A percentile compares a stretch with the other conserved stretches of the same genome.
These are phyloP conservation scores for Thelaira solivaga DNA, from an alignment of 2,888 invertebrate genomes.

Conservation along the genomic window DNA sequence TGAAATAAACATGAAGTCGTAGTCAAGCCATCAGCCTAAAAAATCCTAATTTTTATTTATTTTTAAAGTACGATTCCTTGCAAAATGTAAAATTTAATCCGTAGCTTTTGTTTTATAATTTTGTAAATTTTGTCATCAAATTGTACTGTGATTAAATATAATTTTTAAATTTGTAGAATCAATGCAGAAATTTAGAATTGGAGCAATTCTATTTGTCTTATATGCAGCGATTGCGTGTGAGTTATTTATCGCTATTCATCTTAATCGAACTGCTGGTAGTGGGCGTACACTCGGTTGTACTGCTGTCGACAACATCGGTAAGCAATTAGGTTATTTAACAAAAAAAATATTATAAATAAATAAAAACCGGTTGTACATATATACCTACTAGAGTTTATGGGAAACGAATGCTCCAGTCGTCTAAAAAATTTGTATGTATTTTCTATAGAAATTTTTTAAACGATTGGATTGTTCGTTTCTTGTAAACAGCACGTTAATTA, in stretches of 20 bases:
- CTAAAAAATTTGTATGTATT: too few species aligned
- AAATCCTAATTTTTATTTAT: too few species aligned
- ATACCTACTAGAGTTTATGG: too few species aligned
- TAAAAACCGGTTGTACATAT: too few species aligned
- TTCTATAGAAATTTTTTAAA: background rate
- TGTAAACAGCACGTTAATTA: too few species aligned
- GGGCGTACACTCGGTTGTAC: conserved; percentile 80
- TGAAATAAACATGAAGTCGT: too few species aligned
- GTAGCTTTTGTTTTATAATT: background rate
- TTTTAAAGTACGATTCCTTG: too few species aligned
- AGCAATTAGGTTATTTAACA: background rate
- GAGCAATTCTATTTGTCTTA: conserved; percentile 86
- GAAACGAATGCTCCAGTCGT: too few species aligned
- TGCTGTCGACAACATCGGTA: conserved; percentile 78
- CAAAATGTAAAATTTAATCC: too few species aligned
- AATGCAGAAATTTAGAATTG: conserved; percentile 85
- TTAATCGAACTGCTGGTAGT: conserved; percentile 83
- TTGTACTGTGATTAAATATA: background rate
- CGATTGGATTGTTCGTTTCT: background rate
- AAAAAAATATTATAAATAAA: too few species aligned
- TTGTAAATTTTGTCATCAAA: too few species aligned
- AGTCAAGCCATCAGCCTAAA: too few species aligned
- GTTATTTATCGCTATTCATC: conserved; percentile 86
- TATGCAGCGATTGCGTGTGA: conserved; percentile 86
- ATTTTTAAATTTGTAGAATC: conserved; percentile 80